These are phyloP conservation scores for Volucella inflata DNA, from an alignment of 2,888 invertebrate genomes.

Conservation along the genomic window DNA sequence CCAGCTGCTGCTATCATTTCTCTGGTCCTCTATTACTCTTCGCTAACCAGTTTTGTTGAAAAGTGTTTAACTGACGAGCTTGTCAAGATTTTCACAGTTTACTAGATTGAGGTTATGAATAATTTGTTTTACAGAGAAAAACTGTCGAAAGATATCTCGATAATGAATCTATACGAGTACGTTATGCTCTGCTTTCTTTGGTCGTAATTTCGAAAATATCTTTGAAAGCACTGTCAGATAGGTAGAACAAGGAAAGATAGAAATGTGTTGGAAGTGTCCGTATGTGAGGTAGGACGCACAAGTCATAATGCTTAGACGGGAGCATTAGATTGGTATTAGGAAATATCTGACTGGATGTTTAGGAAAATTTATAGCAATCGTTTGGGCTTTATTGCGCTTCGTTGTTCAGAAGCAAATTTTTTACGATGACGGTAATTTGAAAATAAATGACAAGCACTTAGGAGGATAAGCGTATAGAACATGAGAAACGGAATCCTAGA, in stretches of 20 bases:
- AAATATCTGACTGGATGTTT: slow-evolving; percentile 45
- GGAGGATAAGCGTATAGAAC: background rate
- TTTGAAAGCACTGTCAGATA: background rate
- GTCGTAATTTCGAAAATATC: slow-evolving; percentile 13
- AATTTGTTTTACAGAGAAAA: slow-evolving; percentile 43
- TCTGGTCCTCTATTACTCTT: background rate
- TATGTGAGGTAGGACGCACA: background rate
- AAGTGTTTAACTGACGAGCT: slow-evolving; percentile 55
- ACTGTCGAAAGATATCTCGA: slow-evolving; percentile 14
- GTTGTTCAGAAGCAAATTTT: slow-evolving; percentile 1
- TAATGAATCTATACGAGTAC: slow-evolving; percentile 39
- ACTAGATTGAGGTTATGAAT: slow-evolving; percentile 56
- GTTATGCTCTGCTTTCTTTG: background rate
- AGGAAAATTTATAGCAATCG: slow-evolving; percentile 45
- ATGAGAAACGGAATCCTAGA: slow-evolving; percentile 1
- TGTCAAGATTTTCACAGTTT: slow-evolving; percentile 58
- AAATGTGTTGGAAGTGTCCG: background rate
- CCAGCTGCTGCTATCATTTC: slow-evolving; percentile 44
- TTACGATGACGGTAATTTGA: slow-evolving; percentile 47
- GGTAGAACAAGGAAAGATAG: background rate
- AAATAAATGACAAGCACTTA: slow-evolving; percentile 18
- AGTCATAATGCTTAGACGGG: slow-evolving; percentile 31
- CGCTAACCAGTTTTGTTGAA: background rate
- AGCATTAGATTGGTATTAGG: slow-evolving; percentile 43
- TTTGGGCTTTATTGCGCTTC: slow-evolving; percentile 45